These are phyloP conservation scores for Cephus pygmeus DNA, from an alignment of 2,888 invertebrate genomes.

Conservation along the genomic window DNA sequence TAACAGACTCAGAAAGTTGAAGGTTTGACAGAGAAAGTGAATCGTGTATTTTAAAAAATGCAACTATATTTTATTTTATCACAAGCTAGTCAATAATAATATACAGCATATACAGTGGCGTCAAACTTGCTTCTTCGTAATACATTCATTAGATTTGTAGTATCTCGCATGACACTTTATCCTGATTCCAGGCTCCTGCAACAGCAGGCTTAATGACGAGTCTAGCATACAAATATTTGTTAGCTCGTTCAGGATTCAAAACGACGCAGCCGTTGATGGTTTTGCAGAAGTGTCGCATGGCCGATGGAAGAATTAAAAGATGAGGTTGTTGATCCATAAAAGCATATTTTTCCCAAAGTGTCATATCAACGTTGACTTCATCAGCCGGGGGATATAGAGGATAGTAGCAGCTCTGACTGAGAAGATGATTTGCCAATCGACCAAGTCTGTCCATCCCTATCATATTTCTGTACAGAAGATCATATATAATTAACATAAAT, in stretches of 20 bases:
- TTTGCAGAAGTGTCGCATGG: slow-evolving; percentile 83
- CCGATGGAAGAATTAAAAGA: slow-evolving; percentile 85
- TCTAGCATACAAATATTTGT: slow-evolving; percentile 83
- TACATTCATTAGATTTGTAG: slow-evolving; percentile 39
- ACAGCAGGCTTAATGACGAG: slow-evolving; percentile 67
- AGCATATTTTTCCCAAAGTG: slow-evolving; percentile 78
- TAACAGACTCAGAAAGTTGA: neutral
- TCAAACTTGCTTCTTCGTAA: neutral
- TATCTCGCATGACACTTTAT: slow-evolving; percentile 55
- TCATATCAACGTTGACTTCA: slow-evolving; percentile 77
- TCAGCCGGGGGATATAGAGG: slow-evolving; percentile 82
- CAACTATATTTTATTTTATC: neutral
- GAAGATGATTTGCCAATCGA: slow-evolving; percentile 79
- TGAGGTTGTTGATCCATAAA: slow-evolving; percentile 82
- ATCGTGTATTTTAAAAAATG: neutral
- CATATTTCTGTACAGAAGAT: slow-evolving; percentile 60
- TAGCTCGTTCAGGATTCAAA: slow-evolving; percentile 86
- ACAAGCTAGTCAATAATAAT: neutral
- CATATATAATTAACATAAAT: neutral
- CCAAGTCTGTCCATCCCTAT: slow-evolving; percentile 75
- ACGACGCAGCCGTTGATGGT: slow-evolving; percentile 82
- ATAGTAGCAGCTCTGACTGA: slow-evolving; percentile 83
- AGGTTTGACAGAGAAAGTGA: neutral
- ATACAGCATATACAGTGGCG: neutral
- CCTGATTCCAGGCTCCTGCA: slow-evolving; percentile 39